These are phyloP conservation scores for Cecidostiba fungosa DNA, from an alignment of 2,888 invertebrate genomes.

Conservation along the genomic window DNA sequence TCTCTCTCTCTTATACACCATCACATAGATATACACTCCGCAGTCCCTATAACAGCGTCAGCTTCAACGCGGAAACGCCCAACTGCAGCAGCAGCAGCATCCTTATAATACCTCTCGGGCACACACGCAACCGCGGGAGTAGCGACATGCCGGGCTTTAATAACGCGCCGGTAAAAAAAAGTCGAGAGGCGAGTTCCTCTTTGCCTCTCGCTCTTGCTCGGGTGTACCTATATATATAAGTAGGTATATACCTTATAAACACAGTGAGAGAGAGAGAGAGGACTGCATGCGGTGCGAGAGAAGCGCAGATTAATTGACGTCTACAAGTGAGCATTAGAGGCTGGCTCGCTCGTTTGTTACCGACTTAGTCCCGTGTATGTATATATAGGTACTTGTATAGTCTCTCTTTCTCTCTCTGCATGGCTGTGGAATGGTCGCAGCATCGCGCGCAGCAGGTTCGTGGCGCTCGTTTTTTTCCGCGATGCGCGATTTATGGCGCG, in stretches of 20 bases:
- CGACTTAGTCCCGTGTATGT: not conserved
- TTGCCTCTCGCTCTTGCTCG: not conserved
- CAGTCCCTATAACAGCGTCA: not conserved
- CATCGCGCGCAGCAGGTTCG: not conserved
- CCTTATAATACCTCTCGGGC: not conserved
- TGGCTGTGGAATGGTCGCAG: not conserved
- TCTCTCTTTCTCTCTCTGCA: no score
- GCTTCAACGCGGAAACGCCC: constrained; percentile 34
- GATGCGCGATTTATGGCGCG: constrained; percentile 37
- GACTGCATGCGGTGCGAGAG: constrained; percentile 1
- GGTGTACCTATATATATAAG: not conserved
- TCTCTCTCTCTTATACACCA: not conserved
- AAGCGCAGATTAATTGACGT: constrained; percentile 55
- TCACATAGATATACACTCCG: not conserved
- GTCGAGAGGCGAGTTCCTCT: not conserved
- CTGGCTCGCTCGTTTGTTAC: constrained; percentile 52
- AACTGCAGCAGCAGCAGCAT: not conserved
- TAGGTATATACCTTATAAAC: not conserved
- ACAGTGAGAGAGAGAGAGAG: not conserved
- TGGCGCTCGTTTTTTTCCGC: not conserved
- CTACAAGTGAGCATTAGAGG: constrained; percentile 37
- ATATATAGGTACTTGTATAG: no score
- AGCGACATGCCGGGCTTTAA: constrained; percentile 20
- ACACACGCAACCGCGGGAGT: not conserved
- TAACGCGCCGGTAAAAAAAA: constrained; percentile 29